These are phyloP conservation scores for Nycticryphes semicollaris DNA, from an alignment of 2,113 vertebrate genomes.

Conservation along the genomic window DNA sequence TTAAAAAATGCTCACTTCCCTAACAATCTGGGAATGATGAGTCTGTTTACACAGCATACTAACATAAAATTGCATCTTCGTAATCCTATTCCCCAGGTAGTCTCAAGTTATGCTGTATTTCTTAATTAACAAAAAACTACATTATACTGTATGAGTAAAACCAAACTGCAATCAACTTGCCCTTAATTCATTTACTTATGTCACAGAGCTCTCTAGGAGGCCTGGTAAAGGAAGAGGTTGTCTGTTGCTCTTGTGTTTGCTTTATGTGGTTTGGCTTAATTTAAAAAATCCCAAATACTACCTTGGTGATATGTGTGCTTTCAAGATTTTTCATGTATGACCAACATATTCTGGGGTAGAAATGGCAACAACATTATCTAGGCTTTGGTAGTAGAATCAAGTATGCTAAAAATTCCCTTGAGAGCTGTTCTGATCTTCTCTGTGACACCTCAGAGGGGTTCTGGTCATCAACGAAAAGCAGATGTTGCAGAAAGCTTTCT, in stretches of 20 bases:
- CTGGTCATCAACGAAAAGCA: neutral
- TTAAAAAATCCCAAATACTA: neutral
- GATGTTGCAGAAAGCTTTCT: neutral
- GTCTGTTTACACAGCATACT: constrained; percentile 18
- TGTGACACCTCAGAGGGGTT: neutral
- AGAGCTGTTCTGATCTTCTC: neutral
- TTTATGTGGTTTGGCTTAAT: neutral
- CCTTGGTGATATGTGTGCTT: neutral
- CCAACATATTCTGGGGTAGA: neutral
- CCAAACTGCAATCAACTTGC: neutral
- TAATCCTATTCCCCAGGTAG: constrained; percentile 15
- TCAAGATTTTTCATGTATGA: neutral
- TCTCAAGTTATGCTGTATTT: neutral
- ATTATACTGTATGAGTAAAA: neutral
- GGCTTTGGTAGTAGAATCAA: neutral
- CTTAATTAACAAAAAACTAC: constrained; percentile 35
- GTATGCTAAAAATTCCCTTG: neutral
- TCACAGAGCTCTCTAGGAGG: neutral
- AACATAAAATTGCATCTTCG: constrained; percentile 34
- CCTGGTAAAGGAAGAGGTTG: neutral
- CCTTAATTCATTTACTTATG: neutral
- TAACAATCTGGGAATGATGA: neutral
- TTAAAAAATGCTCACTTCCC: constrained; percentile 8
- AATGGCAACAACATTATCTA: neutral
- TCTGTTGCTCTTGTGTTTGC: neutral